Evolutionary conservation across 2,888 invertebrate genomes (phyloP).

Genomic region (Sesia bembeciformis): DNA sequence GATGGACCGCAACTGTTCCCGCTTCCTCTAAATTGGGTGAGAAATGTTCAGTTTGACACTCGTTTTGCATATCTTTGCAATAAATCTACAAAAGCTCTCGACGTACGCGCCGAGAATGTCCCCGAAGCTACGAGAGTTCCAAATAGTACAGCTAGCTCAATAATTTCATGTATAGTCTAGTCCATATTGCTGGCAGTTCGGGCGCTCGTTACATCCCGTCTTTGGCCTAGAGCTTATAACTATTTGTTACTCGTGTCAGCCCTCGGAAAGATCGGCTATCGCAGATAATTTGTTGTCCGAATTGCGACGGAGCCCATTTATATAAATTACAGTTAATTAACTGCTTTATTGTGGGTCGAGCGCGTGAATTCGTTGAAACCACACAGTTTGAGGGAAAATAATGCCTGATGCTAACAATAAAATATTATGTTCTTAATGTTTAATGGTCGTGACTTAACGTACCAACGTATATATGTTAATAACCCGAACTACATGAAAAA

Average conservation of each 20-base stretch:
- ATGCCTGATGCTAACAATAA: constrained; percentile 20
- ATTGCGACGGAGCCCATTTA: constrained; percentile 49
- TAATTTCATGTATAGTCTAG: too few species aligned
- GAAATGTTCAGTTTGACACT: constrained; percentile 42
- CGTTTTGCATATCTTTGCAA: constrained; percentile 44
- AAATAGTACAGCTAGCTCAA: background rate
- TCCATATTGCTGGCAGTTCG: background rate
- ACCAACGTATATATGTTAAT: constrained; percentile 4
- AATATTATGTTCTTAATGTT: constrained; percentile 27
- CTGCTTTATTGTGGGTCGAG: constrained; percentile 48
- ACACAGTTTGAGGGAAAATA: constrained; percentile 29
- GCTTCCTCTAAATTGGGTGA: constrained; percentile 45
- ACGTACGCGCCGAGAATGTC: constrained; percentile 19
- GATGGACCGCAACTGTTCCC: constrained; percentile 20
- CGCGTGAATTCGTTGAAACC: constrained; percentile 48
- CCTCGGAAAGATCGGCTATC: constrained; percentile 42
- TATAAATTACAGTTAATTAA: constrained; percentile 64
- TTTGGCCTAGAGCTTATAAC: constrained; percentile 15
- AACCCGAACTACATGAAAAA: constrained; percentile 1
- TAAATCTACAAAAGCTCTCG: constrained; percentile 35
- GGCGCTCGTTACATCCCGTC: constrained; percentile 4
- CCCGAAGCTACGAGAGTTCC: constrained; percentile 11
- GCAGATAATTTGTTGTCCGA: constrained; percentile 52
- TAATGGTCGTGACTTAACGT: constrained; percentile 11
- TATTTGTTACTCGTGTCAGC: constrained; percentile 27